Percentiles rank a stretch among this genome's conserved stretches.
Evolutionary conservation across 2,113 vertebrate genomes (phyloP).

Genomic region (Dromas ardeola): DNA sequence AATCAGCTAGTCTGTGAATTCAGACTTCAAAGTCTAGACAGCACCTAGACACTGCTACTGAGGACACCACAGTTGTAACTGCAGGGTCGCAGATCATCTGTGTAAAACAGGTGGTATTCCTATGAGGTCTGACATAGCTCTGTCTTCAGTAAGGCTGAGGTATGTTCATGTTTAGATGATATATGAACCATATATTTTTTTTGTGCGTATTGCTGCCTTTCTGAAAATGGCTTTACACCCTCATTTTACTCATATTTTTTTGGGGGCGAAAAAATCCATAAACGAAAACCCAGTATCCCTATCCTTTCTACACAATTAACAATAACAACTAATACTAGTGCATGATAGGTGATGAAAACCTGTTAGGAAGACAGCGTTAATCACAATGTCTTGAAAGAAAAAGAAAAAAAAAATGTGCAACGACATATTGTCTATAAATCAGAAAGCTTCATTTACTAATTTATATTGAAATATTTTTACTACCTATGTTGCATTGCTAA

Average conservation of each 20-base stretch:
- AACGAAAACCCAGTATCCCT: not conserved
- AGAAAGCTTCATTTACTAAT: constrained; percentile 33
- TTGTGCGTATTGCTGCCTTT: not conserved
- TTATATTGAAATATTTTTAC: constrained; percentile 21
- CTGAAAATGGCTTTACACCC: not conserved
- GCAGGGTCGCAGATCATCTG: not conserved
- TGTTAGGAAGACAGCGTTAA: not conserved
- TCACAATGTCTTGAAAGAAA: not conserved
- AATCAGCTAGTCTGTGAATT: not conserved
- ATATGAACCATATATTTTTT: not conserved
- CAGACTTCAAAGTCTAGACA: not conserved
- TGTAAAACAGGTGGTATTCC: not conserved
- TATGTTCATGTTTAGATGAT: not conserved
- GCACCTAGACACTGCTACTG: not conserved
- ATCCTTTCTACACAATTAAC: not conserved
- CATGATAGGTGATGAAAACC: not conserved
- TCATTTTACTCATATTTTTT: not conserved
- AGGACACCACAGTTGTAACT: not conserved
- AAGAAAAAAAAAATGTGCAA: not conserved
- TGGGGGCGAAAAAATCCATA: fast-evolving
- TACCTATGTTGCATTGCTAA: not conserved
- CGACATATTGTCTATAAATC: not conserved
- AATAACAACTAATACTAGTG: not conserved
- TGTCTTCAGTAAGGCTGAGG: not conserved
- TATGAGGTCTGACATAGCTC: not conserved